A percentile compares a stretch with the other conserved stretches of the same genome.
Evolutionary conservation across 2,113 vertebrate genomes (phyloP).

Genomic region (Zootoca vivipara): DNA sequence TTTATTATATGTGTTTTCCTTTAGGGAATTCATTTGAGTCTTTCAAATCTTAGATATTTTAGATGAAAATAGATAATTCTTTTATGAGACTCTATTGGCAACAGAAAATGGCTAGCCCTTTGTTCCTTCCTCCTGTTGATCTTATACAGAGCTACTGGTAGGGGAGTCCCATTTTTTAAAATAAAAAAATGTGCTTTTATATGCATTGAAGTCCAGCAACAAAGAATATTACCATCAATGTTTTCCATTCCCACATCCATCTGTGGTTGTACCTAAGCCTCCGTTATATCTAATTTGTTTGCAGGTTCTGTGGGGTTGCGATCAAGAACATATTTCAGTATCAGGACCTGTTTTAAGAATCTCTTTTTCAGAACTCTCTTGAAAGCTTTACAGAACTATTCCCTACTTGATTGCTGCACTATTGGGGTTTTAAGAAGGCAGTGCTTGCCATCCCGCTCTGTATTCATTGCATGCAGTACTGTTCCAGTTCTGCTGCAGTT

Average conservation of each 20-base stretch:
- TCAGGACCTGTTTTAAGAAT: no score
- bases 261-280: background rate
- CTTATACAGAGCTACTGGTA: background rate
- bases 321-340: background rate
- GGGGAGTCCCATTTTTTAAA: background rate
- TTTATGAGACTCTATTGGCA: background rate
- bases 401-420: no score
- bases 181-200: background rate
- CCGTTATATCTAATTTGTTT: background rate
- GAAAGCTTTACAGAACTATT: background rate
- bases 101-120: background rate
- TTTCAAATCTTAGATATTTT: slow-evolving; percentile 2
- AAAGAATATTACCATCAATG: background rate
- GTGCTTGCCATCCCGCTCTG: no score
- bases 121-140: background rate
- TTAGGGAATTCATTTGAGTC: background rate
- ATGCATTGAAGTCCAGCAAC: background rate
- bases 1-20: slow-evolving; percentile 7
- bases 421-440: no score
- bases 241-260: background rate
- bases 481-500: no score
- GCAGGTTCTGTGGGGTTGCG: background rate
- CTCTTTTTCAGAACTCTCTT: background rate
- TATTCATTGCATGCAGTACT: no score
- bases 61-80: background rate